phyloP scores from a whole-genome alignment of 2,113 vertebrate species.

The Redunca redunca region DNA sequence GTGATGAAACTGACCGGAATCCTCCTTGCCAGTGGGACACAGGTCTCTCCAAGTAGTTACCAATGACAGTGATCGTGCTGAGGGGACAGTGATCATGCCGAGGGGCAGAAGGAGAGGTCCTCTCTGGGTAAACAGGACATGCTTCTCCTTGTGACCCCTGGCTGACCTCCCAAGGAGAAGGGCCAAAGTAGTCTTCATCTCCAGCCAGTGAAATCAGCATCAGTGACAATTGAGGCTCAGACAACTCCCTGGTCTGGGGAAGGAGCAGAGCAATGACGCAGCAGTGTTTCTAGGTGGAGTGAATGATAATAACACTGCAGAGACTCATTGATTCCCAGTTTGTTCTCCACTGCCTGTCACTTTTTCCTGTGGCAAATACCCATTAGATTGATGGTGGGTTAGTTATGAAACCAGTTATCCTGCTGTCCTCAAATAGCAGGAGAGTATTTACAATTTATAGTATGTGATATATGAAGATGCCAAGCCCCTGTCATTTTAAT shows the following conservation, averaged over 20 bases:
- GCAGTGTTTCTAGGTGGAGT: neutral
- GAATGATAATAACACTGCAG: neutral
- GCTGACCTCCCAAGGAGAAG: neutral
- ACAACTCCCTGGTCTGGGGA: neutral
- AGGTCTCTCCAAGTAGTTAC: neutral
- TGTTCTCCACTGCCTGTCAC: neutral
- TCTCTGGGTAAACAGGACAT: slow-evolving; percentile 4
- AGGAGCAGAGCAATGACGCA: neutral
- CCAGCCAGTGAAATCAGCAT: neutral
- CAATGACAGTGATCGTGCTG: neutral
- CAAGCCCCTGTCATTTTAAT: slow-evolving; percentile 14
- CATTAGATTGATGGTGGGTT: neutral
- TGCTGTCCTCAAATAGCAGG: slow-evolving; percentile 13
- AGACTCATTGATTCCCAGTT: neutral
- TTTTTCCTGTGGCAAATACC: neutral
- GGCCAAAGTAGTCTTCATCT: neutral
- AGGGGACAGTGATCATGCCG: neutral
- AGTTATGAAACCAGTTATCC: neutral
- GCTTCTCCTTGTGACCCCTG: neutral
- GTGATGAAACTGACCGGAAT: neutral
- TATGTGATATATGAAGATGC: neutral
- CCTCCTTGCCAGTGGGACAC: neutral
- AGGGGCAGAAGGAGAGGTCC: neutral
- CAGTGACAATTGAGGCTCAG: neutral
- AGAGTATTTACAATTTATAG: neutral